A percentile compares a stretch with the other conserved stretches of the same genome.
These are phyloP conservation scores for Hydrolagus colliei DNA, from an alignment of 2,797 vertebrate genomes.

Conservation along the genomic window DNA sequence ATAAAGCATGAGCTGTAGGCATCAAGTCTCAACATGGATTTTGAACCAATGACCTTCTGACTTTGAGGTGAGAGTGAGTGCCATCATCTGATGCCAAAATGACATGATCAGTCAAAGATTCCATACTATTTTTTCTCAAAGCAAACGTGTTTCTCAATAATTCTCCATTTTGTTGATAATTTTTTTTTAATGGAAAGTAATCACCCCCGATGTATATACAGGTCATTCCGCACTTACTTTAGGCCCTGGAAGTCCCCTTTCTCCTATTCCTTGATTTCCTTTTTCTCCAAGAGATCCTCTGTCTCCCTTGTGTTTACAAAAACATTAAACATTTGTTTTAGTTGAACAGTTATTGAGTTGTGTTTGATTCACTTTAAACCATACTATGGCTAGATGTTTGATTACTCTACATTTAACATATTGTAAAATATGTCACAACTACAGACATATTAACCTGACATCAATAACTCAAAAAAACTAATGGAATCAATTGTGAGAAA, in stretches of 20 bases:
- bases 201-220: conserved; percentile 27
- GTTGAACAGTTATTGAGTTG: neutral
- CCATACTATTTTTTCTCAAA: neutral
- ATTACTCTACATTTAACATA: no score
- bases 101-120: neutral
- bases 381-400: no score
- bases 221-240: conserved; percentile 52
- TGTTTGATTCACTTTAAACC: neutral
- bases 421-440: no score
- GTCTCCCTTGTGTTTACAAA: conserved; percentile 58
- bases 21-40: no score
- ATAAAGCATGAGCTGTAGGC: no score
- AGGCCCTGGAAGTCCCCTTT: conserved; percentile 58
- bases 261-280: conserved; percentile 61
- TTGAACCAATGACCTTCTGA: no score
- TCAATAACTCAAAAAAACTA: no score
- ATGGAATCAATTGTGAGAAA: no score
- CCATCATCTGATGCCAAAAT: no score
- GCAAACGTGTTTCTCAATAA: neutral
- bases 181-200: neutral
- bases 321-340: conserved; percentile 32
- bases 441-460: no score
- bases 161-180: neutral
- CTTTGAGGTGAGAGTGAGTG: no score
- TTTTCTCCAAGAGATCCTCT: conserved; percentile 59